A percentile compares a stretch with the other conserved stretches of the same genome.
These are phyloP conservation scores for Hippotragus niger DNA, from an alignment of 2,113 vertebrate genomes.

Conservation along the genomic window DNA sequence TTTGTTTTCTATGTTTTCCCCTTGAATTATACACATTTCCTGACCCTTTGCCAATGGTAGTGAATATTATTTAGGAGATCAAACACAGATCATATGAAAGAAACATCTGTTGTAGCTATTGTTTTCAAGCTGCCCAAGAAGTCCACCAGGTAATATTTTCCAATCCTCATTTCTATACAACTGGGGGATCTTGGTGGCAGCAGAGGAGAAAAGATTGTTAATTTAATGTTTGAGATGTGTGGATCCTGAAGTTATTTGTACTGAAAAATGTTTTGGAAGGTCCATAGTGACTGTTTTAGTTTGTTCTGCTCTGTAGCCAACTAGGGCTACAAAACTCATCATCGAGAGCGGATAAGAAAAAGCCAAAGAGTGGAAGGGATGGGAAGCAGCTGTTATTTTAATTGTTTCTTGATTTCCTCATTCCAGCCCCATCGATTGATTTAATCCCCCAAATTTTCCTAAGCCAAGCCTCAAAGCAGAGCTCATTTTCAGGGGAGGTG, in stretches of 20 bases:
- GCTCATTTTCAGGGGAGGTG: background rate
- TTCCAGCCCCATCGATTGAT: background rate
- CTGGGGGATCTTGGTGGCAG: background rate
- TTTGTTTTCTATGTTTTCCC: conserved; percentile 48
- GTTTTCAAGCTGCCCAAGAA: conserved; percentile 48
- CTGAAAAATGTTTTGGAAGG: conserved; percentile 21
- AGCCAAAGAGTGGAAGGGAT: background rate
- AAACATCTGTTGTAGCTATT: conserved; percentile 59
- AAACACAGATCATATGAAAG: conserved; percentile 59
- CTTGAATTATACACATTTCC: conserved; percentile 56
- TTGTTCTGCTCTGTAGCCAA: background rate
- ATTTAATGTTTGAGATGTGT: conserved; percentile 36
- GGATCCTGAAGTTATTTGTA: conserved; percentile 35
- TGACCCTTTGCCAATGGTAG: conserved; percentile 54
- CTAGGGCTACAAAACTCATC: background rate
- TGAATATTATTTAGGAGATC: conserved; percentile 59
- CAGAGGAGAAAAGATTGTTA: conserved; percentile 24
- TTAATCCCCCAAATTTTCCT: background rate
- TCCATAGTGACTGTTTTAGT: background rate
- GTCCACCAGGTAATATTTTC: conserved; percentile 36
- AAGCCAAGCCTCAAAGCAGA: background rate
- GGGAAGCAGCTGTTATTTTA: background rate
- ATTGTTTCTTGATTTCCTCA: conserved; percentile 15
- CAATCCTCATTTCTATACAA: conserved; percentile 47
- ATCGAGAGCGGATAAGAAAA: background rate